A percentile compares a stretch with the other conserved stretches of the same genome.
These are phyloP conservation scores for Nematopogon swammerdamellus DNA, from an alignment of 2,888 invertebrate genomes.

Conservation along the genomic window DNA sequence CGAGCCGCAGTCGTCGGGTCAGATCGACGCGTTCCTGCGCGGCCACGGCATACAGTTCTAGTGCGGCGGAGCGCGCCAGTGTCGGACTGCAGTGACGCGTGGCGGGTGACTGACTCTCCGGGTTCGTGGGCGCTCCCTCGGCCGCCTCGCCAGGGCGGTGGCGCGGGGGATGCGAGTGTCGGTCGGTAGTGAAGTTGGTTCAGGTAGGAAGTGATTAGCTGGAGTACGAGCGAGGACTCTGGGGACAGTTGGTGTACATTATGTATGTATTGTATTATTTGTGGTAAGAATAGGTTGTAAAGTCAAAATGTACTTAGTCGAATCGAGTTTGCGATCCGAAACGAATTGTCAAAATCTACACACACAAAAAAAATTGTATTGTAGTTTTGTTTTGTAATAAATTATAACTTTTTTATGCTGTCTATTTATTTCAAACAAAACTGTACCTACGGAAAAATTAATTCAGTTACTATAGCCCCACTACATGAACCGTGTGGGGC, in stretches of 20 bases:
- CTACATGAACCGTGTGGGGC: no score
- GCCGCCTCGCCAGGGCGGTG: conserved; percentile 46
- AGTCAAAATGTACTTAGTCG: neutral
- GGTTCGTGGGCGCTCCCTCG: conserved; percentile 30
- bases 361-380: neutral
- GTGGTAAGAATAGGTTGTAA: neutral
- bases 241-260: neutral
- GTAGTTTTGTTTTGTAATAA: neutral
- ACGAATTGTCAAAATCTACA: neutral
- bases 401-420: neutral
- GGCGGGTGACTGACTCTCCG: conserved; percentile 6
- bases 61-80: conserved; percentile 11
- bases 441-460: no score
- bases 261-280: neutral
- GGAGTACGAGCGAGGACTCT: neutral
- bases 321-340: neutral
- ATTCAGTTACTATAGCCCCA: no score
- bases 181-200: no score
- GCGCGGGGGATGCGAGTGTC: conserved; percentile 12
- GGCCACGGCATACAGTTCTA: conserved; percentile 67
- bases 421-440: no score
- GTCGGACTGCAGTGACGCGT: neutral
- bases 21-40: conserved; percentile 78
- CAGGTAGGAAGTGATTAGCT: no score
- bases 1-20: conserved; percentile 52